Evolutionary conservation across 2,888 invertebrate genomes (phyloP).

Genomic region (Drosophila gaucha): DNA sequence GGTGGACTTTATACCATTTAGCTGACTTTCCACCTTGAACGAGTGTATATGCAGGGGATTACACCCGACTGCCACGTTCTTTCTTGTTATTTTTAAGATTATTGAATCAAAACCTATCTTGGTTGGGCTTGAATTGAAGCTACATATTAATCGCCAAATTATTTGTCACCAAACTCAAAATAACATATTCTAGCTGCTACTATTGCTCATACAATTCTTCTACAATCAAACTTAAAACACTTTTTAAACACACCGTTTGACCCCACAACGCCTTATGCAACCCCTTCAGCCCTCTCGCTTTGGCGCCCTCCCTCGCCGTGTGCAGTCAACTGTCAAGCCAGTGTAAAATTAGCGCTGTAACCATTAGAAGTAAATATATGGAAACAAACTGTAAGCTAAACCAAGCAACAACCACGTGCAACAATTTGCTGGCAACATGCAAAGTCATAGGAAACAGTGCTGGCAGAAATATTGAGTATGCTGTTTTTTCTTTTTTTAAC

Average conservation of each 20-base stretch:
- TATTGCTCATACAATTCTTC: not conserved
- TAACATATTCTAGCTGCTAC: not conserved
- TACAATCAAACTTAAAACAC: slow-evolving; percentile 19
- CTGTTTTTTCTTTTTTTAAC: not conserved
- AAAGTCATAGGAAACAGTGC: slow-evolving; percentile 57
- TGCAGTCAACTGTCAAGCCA: slow-evolving; percentile 69
- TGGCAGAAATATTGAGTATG: slow-evolving; percentile 35
- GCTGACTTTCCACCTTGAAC: too few species aligned
- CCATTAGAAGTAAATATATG: slow-evolving; percentile 49
- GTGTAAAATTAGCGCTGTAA: slow-evolving; percentile 70
- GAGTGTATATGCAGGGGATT: too few species aligned
- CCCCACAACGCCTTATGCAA: not conserved
- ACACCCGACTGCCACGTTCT: too few species aligned
- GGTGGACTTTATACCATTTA: too few species aligned
- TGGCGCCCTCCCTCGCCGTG: not conserved
- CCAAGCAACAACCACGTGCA: slow-evolving; percentile 50
- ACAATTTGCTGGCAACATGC: slow-evolving; percentile 64
- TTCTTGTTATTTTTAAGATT: too few species aligned
- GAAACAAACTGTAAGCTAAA: slow-evolving; percentile 38
- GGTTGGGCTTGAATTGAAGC: too few species aligned
- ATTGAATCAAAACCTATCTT: too few species aligned
- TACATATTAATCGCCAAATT: too few species aligned
- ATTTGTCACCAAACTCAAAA: too few species aligned
- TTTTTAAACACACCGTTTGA: slow-evolving; percentile 30
- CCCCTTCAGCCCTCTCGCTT: not conserved